A percentile compares a stretch with the other conserved stretches of the same genome.
These are phyloP conservation scores for Steinernema scapterisci DNA, from an alignment of 2,888 invertebrate species.

Conservation along the genomic window DNA sequence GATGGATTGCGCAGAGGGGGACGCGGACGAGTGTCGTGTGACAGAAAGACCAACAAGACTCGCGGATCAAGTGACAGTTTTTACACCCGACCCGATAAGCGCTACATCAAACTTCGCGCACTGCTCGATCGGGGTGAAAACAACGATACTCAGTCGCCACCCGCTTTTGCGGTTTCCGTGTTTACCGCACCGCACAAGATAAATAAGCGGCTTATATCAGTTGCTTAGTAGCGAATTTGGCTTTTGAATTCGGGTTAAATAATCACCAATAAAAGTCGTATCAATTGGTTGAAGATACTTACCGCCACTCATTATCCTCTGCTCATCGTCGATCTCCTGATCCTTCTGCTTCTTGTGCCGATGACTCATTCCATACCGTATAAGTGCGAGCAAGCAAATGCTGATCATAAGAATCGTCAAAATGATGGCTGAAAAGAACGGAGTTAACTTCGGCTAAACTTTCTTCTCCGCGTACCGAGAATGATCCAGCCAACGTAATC, in stretches of 20 bases:
- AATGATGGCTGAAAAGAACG: slow-evolving; percentile 64
- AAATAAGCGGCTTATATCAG: slow-evolving; percentile 42
- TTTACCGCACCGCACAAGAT: not conserved
- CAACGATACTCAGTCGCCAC: slow-evolving; percentile 15
- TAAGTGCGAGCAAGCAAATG: slow-evolving; percentile 65
- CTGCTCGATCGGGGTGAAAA: not conserved
- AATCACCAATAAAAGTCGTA: no score
- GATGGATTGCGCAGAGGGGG: no score
- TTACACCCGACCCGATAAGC: slow-evolving; percentile 10
- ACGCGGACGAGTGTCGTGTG: not conserved
- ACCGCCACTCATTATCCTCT: slow-evolving; percentile 49
- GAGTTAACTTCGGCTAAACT: no score
- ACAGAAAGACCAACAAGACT: not conserved
- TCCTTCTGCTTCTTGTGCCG: slow-evolving; percentile 66
- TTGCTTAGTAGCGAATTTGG: slow-evolving; percentile 33
- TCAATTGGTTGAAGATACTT: no score
- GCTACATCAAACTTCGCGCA: not conserved
- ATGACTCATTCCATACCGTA: slow-evolving; percentile 67
- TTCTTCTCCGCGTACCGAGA: slow-evolving; percentile 60
- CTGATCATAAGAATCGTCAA: slow-evolving; percentile 64
- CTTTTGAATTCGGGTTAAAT: no score
- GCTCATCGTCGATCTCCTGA: slow-evolving; percentile 64
- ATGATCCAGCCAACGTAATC: slow-evolving; percentile 67
- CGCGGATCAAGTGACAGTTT: slow-evolving; percentile 22
- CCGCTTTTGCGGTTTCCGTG: slow-evolving; percentile 12